Evolutionary conservation across 2,888 invertebrate genomes (phyloP).

Genomic region (Cephus rjabovi): DNA sequence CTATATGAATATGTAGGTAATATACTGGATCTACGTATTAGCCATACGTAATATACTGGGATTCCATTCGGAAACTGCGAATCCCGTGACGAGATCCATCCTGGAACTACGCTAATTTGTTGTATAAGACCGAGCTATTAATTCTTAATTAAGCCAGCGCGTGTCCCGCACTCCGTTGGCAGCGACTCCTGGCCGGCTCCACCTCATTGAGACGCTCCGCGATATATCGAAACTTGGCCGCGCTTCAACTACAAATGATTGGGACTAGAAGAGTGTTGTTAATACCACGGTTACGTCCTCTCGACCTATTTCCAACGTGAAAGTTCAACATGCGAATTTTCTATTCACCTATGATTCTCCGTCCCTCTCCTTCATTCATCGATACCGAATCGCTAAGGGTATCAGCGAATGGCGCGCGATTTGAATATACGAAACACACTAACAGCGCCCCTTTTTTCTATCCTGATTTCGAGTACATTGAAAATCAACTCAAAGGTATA

Average conservation of each 20-base stretch:
- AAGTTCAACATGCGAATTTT: neutral
- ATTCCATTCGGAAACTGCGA: neutral
- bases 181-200: conserved; percentile 43
- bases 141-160: conserved; percentile 56
- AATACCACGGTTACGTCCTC: conserved; percentile 42
- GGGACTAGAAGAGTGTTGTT: conserved; percentile 49
- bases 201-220: conserved; percentile 52
- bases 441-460: too few relatives aligned
- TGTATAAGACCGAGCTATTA: conserved; percentile 44
- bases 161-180: conserved; percentile 46
- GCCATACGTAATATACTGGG: neutral
- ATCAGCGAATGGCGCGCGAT: neutral
- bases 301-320: conserved; percentile 39
- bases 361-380: neutral
- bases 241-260: conserved; percentile 58
- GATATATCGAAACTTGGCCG: conserved; percentile 60
- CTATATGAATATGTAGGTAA: neutral
- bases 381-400: neutral
- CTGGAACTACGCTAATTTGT: conserved; percentile 20
- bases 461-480: too few relatives aligned
- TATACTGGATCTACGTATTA: too few relatives aligned
- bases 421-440: neutral
- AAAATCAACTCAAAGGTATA: neutral
- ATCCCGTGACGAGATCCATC: neutral
- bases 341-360: neutral